Conservation (phyloP, 2,888 invertebrate species). For the Onchidella celtica region DNA sequence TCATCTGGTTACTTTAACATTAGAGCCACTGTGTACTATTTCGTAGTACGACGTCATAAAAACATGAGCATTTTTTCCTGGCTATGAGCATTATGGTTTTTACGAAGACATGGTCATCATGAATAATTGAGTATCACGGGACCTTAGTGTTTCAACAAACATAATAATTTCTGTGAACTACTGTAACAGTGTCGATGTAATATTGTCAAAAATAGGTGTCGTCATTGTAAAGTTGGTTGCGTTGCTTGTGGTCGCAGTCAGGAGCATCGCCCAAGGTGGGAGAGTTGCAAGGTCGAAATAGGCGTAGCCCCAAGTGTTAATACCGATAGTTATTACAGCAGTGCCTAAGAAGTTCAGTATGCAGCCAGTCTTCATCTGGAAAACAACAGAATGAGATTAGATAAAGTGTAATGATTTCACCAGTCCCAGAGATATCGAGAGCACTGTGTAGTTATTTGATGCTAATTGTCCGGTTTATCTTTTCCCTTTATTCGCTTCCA, state of each 20-base stretch:
- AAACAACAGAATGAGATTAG: background rate
- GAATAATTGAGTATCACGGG: no score
- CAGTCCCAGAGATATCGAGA: background rate
- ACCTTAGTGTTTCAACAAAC: no score
- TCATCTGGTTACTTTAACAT: no score
- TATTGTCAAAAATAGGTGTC: background rate
- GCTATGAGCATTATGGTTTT: no score
- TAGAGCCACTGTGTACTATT: no score
- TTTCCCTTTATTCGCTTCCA: background rate
- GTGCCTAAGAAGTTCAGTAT: constrained; percentile 71
- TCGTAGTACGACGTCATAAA: no score
- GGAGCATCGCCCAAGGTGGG: constrained; percentile 64
- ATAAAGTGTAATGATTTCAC: background rate
- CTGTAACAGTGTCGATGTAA: background rate
- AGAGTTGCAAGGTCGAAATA: constrained; percentile 63
- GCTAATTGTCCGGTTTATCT: background rate
- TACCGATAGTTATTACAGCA: constrained; percentile 60
- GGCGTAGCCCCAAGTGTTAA: constrained; percentile 70
- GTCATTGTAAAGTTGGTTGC: constrained; percentile 9
- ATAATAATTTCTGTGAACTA: no score
- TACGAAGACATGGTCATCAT: no score
- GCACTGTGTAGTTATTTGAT: background rate
- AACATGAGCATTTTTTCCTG: no score
- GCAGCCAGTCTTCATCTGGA: constrained; percentile 69
- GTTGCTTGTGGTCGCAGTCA: background rate